Percentiles rank a stretch among this genome's conserved stretches.
Evolutionary conservation across 2,888 invertebrate genomes (phyloP).

Genomic region (Cabera pusaria): DNA sequence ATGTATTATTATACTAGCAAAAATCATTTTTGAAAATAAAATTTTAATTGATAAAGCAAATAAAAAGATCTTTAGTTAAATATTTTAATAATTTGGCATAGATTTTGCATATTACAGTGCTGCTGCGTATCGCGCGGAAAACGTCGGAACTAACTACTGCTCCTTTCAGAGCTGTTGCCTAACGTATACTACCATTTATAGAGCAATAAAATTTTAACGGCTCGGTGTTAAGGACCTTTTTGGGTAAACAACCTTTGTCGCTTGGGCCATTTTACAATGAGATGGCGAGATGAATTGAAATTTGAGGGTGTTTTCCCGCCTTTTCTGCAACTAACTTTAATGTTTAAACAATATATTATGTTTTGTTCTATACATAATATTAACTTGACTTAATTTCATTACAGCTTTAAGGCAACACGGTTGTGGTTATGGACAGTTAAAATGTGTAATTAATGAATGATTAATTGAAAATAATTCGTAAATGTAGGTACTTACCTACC

Average conservation of each 20-base stretch:
- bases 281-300: too few relatives aligned
- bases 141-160: conserved; percentile 51
- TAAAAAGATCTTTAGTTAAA: too few relatives aligned
- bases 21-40: too few relatives aligned
- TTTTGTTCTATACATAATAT: neutral
- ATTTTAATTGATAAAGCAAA: too few relatives aligned
- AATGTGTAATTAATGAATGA: too few relatives aligned
- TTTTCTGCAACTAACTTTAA: neutral
- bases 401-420: too few relatives aligned
- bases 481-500: too few relatives aligned
- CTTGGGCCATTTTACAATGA: conserved; percentile 43
- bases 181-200: conserved; percentile 30
- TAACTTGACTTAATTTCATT: too few relatives aligned
- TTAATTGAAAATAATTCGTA: too few relatives aligned
- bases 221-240: conserved; percentile 48
- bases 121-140: conserved; percentile 49
- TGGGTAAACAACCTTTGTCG: conserved; percentile 36
- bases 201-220: conserved; percentile 56
- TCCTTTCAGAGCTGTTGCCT: conserved; percentile 28
- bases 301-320: conserved; percentile 8
- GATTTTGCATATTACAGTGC: conserved; percentile 41
- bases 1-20: too few relatives aligned
- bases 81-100: too few relatives aligned
- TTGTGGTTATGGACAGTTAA: too few relatives aligned
- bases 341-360: neutral